A percentile compares a stretch with the other conserved stretches of the same genome.
phyloP scores from a whole-genome alignment of 1,140 invertebrate species.

The Teleogryllus occipitalis region DNA sequence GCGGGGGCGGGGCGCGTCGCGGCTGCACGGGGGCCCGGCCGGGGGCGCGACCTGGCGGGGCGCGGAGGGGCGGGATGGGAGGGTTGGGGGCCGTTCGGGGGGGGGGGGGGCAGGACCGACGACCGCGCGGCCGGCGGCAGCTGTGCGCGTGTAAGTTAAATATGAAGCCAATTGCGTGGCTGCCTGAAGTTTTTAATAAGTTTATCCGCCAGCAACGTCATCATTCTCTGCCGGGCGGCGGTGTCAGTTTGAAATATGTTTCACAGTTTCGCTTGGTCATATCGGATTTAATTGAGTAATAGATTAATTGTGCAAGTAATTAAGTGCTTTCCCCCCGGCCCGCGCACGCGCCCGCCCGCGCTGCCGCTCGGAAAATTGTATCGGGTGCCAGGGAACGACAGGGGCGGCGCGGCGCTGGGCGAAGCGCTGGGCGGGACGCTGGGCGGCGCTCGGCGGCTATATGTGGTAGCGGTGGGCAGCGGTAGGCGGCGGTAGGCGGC shows the following conservation, averaged over 20 bases:
- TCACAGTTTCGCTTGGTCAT: not conserved
- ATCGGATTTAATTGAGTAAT: not conserved
- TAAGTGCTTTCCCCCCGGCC: not conserved
- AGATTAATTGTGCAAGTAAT: conserved; percentile 4
- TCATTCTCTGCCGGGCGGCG: not conserved
- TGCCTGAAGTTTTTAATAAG: not conserved
- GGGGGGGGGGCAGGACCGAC: not conserved
- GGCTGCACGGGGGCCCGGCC: too few species aligned
- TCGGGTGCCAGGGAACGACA: not conserved
- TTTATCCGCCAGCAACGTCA: not conserved
- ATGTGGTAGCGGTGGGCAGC: too few species aligned
- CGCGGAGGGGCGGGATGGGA: too few species aligned
- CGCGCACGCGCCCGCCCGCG: not conserved
- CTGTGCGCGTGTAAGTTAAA: not conserved
- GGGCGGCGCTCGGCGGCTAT: too few species aligned
- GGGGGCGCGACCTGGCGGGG: not conserved
- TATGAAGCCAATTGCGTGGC: not conserved
- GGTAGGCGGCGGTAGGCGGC: too few species aligned
- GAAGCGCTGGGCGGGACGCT: too few species aligned
- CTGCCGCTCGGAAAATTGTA: not conserved
- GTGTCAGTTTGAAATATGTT: conserved; percentile 5
- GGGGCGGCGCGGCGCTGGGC: too few species aligned
- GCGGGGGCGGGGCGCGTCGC: too few species aligned
- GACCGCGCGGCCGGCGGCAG: not conserved
- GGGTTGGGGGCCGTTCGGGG: too few species aligned